Conservation (phyloP, 2,888 invertebrate species). For the Prenolepis imparis region DNA sequence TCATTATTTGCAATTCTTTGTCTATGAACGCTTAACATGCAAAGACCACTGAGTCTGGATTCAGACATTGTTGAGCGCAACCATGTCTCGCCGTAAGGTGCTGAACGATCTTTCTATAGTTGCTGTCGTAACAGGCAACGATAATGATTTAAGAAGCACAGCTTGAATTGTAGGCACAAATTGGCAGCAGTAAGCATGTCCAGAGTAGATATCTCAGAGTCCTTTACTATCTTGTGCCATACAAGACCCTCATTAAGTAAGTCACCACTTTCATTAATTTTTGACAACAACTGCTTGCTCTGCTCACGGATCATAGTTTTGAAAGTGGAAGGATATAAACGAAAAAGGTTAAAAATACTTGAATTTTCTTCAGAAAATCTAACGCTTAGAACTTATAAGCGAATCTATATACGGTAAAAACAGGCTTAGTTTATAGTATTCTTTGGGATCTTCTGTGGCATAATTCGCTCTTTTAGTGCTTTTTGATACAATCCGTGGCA, state of each 20-base stretch:
- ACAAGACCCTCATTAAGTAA: conserved; percentile 13
- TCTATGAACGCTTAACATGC: neutral
- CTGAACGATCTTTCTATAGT: conserved; percentile 6
- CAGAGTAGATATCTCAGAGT: neutral
- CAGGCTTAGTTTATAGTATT: conserved; percentile 11
- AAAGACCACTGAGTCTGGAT: neutral
- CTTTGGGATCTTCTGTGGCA: neutral
- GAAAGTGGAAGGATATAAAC: neutral
- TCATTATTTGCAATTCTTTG: neutral
- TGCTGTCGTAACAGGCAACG: neutral
- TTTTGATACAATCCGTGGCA: neutral
- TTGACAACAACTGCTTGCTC: neutral
- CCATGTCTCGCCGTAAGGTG: conserved; percentile 1
- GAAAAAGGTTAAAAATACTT: conserved; percentile 1
- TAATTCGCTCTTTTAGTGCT: neutral
- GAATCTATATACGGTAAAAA: conserved; percentile 10
- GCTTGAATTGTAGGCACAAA: neutral
- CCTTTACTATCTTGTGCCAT: neutral
- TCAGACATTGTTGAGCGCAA: neutral
- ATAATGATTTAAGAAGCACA: neutral
- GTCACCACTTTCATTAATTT: neutral
- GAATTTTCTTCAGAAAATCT: conserved; percentile 18
- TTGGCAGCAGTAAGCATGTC: neutral
- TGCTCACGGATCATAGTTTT: neutral
- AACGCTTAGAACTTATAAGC: conserved; percentile 6